Evolutionary conservation across 2,888 invertebrate species (phyloP).

Genomic region (Allacma fusca): DNA sequence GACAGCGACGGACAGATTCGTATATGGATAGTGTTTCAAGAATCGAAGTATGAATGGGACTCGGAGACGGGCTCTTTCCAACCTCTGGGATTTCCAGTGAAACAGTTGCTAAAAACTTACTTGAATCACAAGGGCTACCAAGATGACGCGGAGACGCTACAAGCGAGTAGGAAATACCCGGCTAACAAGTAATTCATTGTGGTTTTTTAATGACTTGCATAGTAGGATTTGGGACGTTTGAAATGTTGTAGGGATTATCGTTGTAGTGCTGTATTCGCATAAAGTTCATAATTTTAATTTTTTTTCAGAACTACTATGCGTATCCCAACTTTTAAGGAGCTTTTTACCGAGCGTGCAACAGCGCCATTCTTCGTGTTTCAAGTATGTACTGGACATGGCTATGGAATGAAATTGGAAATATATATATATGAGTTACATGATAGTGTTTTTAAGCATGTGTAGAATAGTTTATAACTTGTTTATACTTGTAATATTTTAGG

Average conservation of each 20-base stretch:
- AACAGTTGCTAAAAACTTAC: slow-evolving; percentile 76
- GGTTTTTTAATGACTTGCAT: too few species aligned
- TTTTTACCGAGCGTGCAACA: slow-evolving; percentile 96
- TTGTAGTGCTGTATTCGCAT: too few species aligned
- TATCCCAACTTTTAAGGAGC: slow-evolving; percentile 94
- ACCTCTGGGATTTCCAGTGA: slow-evolving; percentile 84
- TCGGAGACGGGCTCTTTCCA: slow-evolving; percentile 81
- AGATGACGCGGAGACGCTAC: slow-evolving; percentile 79
- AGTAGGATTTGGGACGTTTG: too few species aligned
- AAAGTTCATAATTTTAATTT: background rate
- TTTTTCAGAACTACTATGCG: slow-evolving; percentile 75
- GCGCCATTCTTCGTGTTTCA: slow-evolving; percentile 99
- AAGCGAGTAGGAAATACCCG: slow-evolving; percentile 84
- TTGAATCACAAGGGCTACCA: slow-evolving; percentile 85
- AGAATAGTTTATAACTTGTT: too few species aligned
- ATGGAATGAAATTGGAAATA: background rate
- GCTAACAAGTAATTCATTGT: slow-evolving; percentile 91
- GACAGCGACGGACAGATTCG: slow-evolving; percentile 67
- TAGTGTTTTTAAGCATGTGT: too few species aligned
- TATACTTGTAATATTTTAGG: too few species aligned
- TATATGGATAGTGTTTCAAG: slow-evolving; percentile 95
- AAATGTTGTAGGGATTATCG: too few species aligned
- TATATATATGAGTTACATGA: background rate
- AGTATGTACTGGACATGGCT: slow-evolving; percentile 63
- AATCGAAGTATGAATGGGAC: slow-evolving; percentile 94